Conservation (phyloP, 2,888 invertebrate species). For the Leucophora obtusa region DNA sequence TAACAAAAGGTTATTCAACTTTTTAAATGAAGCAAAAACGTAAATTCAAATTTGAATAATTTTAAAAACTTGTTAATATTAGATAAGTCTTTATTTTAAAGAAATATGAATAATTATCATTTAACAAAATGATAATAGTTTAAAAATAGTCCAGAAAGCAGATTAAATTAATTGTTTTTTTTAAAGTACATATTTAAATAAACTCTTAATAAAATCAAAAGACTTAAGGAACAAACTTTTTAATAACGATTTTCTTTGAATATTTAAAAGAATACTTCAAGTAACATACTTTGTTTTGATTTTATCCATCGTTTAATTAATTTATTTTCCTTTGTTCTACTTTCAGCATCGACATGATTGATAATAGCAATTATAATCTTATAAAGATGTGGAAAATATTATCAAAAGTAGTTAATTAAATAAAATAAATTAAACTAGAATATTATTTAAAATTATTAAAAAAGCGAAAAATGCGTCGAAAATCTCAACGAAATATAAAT, state of each 20-base stretch:
- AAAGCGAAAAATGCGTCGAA: slow-evolving; percentile 54
- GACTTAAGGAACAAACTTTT: slow-evolving; percentile 35
- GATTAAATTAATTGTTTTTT: not conserved
- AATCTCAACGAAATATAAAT: slow-evolving; percentile 50
- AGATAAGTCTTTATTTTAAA: not conserved
- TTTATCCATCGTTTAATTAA: not conserved
- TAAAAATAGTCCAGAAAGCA: not conserved
- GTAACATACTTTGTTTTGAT: too few relatives aligned
- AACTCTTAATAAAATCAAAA: not conserved
- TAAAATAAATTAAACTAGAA: not conserved
- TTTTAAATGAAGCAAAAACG: not conserved
- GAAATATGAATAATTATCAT: not conserved
- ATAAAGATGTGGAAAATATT: slow-evolving; percentile 38
- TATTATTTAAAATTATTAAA: not conserved
- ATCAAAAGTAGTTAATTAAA: slow-evolving; percentile 39
- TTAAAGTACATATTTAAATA: not conserved
- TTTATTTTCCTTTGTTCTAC: slow-evolving; percentile 10
- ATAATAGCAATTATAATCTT: slow-evolving; percentile 20
- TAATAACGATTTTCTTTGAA: not conserved
- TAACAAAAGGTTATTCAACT: not conserved
- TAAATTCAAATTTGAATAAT: not conserved
- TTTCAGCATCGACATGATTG: slow-evolving; percentile 47
- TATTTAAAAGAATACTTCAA: too few relatives aligned
- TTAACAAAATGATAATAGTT: too few relatives aligned
- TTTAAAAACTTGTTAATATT: too few relatives aligned